Conservation (phyloP, 1,140 invertebrate genomes). For the Gonatopus flavifemur region DNA sequence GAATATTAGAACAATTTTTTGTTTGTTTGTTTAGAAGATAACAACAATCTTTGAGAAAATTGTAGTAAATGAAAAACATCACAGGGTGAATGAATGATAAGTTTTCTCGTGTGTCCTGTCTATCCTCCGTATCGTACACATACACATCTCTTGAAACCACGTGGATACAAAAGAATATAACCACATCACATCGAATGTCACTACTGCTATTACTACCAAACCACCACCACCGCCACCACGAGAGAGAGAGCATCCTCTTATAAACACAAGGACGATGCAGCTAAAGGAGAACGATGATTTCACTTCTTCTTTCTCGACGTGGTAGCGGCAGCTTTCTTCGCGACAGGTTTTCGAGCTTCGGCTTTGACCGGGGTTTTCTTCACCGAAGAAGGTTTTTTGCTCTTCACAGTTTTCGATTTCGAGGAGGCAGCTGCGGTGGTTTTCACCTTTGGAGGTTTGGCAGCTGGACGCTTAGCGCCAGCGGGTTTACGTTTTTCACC, state of each 20-base stretch:
- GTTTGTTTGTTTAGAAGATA: neutral
- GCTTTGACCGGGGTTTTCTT: neutral
- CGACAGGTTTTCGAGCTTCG: neutral
- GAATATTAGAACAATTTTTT: neutral
- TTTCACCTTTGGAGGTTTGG: conserved; percentile 2
- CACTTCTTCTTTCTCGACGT: conserved; percentile 11
- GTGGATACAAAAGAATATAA: no score
- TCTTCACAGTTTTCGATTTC: neutral
- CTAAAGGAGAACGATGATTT: neutral
- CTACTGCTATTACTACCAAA: no score
- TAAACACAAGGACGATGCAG: no score
- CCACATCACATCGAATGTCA: no score
- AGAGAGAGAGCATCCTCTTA: no score
- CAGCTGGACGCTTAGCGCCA: neutral
- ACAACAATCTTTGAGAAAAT: neutral
- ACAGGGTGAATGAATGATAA: no score
- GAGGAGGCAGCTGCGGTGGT: neutral
- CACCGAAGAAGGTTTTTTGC: no score
- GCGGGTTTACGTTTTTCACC: neutral
- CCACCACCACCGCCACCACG: no score
- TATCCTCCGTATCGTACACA: no score
- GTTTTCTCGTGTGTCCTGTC: no score
- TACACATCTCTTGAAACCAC: no score
- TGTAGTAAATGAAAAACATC: no score
- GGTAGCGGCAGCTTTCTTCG: neutral